phyloP scores from a whole-genome alignment of 2,888 invertebrate species.

The Polyploca ridens region DNA sequence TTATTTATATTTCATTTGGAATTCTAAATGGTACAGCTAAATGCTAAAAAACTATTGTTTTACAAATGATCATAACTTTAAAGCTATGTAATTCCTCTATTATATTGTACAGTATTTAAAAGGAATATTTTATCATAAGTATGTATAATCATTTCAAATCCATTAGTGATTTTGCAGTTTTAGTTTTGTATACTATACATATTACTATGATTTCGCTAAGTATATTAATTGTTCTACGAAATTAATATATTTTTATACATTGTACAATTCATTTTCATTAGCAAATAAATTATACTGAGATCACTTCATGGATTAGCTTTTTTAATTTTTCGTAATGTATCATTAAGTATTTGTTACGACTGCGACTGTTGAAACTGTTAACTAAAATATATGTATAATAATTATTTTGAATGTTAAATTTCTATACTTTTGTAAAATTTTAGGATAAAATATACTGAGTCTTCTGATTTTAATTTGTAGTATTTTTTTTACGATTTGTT shows the following conservation, averaged over 20 bases:
- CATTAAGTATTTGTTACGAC: too few relatives aligned
- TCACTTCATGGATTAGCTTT: conserved; percentile 37
- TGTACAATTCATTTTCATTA: conserved; percentile 63
- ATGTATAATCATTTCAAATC: conserved; percentile 74
- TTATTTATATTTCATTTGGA: conserved; percentile 1
- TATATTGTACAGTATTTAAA: conserved; percentile 49
- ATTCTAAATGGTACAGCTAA: background rate
- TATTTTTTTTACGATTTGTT: background rate
- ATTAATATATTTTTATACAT: conserved; percentile 46
- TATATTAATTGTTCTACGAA: conserved; percentile 54
- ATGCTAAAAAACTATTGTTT: conserved; percentile 29
- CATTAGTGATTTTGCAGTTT: conserved; percentile 80
- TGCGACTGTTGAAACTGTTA: too few relatives aligned
- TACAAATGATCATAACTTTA: conserved; percentile 44
- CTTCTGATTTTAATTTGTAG: background rate
- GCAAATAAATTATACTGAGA: conserved; percentile 38
- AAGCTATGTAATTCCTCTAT: conserved; percentile 63
- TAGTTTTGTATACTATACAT: conserved; percentile 51
- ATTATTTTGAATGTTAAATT: too few relatives aligned
- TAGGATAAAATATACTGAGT: too few relatives aligned
- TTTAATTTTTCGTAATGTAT: background rate
- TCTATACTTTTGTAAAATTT: too few relatives aligned
- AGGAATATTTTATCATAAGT: conserved; percentile 52
- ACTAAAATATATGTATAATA: too few relatives aligned
- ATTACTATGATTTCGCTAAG: conserved; percentile 58